Conservation (phyloP, 1,140 invertebrate species). For the Sycobia sp. region DNA sequence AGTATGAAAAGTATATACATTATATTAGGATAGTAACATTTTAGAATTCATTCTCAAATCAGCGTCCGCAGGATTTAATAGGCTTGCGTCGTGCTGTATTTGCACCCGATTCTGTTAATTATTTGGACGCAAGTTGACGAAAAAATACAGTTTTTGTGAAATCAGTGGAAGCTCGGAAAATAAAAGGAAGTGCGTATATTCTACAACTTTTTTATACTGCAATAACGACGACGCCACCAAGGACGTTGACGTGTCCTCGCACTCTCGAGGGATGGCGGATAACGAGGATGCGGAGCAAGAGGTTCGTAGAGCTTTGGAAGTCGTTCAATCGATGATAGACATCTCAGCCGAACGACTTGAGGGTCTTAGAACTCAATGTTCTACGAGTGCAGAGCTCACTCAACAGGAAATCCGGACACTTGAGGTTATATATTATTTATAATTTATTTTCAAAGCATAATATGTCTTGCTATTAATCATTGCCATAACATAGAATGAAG, state of each 20-base stretch:
- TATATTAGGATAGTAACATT: no score
- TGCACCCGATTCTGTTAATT: no score
- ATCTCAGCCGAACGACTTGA: conserved; percentile 90
- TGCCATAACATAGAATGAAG: no score
- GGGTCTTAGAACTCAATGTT: conserved; percentile 89
- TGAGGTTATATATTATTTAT: conserved; percentile 69
- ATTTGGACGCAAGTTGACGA: no score
- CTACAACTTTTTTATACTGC: no score
- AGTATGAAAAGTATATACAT: no score
- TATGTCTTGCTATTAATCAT: no score
- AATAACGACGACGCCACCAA: conserved; percentile 7
- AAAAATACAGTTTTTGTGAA: neutral
- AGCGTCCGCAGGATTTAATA: no score
- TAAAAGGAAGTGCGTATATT: no score
- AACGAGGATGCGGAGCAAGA: conserved; percentile 63
- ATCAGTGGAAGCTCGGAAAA: no score
- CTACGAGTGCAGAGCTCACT: conserved; percentile 87
- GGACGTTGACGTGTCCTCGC: conserved; percentile 10
- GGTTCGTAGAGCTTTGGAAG: conserved; percentile 64
- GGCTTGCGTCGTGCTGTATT: no score
- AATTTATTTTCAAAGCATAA: neutral
- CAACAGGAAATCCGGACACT: conserved; percentile 93
- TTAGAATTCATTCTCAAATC: no score
- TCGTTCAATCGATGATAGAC: conserved; percentile 92
- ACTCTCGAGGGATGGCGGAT: conserved; percentile 58